These are phyloP conservation scores for Elachura formosa DNA, from an alignment of 2,113 vertebrate species.

Conservation along the genomic window DNA sequence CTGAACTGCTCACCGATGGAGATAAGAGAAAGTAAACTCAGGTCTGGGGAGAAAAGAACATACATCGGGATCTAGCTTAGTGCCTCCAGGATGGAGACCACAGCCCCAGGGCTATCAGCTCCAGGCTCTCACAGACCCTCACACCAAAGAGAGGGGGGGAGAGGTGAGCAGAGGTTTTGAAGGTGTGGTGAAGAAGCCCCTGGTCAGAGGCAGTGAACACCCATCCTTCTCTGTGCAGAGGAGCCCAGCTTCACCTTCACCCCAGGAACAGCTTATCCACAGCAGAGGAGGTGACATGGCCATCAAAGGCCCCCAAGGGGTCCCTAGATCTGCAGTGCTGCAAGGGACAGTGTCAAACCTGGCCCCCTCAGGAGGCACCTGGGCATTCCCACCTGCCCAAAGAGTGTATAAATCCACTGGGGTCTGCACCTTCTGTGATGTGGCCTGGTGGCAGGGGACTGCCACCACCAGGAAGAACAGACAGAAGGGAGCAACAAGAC, in stretches of 20 bases:
- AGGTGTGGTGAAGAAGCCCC: background rate
- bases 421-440: background rate
- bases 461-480: background rate
- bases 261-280: background rate
- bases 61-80: no score
- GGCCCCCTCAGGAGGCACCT: background rate
- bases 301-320: background rate
- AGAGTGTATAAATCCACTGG: background rate
- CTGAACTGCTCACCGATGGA: background rate
- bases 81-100: fast-evolving
- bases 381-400: background rate
- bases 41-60: background rate
- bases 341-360: background rate
- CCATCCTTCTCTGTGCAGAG: background rate
- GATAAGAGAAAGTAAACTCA: background rate
- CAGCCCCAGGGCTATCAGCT: background rate
- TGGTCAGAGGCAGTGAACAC: background rate
- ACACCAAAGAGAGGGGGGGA: background rate
- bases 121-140: background rate
- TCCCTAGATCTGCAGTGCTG: background rate
- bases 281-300: background rate
- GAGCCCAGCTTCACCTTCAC: background rate
- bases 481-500: background rate
- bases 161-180: background rate
- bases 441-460: fast-evolving